These are phyloP conservation scores for Calyptomena viridis DNA, from an alignment of 2,113 vertebrate genomes.

Conservation along the genomic window DNA sequence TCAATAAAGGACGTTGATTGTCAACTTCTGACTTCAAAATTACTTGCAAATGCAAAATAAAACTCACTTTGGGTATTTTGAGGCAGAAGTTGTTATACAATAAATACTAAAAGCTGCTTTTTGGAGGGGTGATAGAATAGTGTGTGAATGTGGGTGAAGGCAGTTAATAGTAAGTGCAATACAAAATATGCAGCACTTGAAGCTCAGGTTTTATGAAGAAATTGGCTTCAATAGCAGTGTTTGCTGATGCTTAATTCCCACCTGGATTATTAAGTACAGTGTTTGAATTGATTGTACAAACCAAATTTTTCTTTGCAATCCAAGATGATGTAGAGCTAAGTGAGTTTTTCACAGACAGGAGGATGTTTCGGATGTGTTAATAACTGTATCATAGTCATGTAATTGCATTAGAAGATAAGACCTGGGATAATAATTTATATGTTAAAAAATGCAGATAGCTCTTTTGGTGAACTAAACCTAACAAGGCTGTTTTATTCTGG, in stretches of 20 bases:
- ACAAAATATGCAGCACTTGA: neutral
- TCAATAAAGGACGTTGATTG: neutral
- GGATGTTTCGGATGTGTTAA: constrained; percentile 16
- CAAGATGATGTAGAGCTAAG: neutral
- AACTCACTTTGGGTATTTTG: neutral
- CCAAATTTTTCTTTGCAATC: neutral
- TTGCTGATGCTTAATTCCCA: neutral
- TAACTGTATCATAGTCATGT: constrained; percentile 21
- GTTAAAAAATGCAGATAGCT: constrained; percentile 50
- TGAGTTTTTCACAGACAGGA: neutral
- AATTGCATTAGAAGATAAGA: constrained; percentile 51
- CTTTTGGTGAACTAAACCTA: neutral
- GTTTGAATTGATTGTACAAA: neutral
- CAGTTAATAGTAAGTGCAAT: neutral
- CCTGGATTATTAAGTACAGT: neutral
- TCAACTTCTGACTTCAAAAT: neutral
- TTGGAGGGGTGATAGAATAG: neutral
- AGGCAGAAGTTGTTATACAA: neutral
- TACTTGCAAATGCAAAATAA: neutral
- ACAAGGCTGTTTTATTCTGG: neutral
- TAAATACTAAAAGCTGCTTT: neutral
- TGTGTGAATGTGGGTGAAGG: neutral
- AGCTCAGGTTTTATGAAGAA: neutral
- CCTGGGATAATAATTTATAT: constrained; percentile 22
- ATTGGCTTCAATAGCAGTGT: neutral